Conservation (phyloP, 2,888 invertebrate genomes). For the Campopleginae sp. region DNA sequence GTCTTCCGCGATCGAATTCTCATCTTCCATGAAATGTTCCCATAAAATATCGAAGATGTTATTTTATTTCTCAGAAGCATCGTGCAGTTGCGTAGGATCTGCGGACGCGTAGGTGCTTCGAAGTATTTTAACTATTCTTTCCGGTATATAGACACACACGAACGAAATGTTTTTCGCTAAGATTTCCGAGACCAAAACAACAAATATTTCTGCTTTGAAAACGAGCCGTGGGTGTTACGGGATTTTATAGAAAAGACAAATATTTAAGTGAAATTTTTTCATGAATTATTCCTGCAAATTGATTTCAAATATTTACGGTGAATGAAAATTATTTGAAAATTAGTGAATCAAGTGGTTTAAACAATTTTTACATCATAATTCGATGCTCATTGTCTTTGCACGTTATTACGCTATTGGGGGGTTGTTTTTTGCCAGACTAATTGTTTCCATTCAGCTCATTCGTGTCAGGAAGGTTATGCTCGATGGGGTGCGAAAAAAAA, state of each 20-base stretch:
- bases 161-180: background rate
- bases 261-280: background rate
- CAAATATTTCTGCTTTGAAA: background rate
- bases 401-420: background rate
- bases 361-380: background rate
- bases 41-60: slow-evolving; percentile 15
- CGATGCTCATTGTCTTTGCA: background rate
- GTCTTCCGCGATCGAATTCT: background rate
- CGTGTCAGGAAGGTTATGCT: slow-evolving; percentile 44
- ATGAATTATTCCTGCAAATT: background rate
- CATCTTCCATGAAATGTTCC: background rate
- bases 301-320: background rate
- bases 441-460: slow-evolving; percentile 62
- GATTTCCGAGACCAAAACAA: background rate
- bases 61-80: slow-evolving; percentile 7
- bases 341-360: background rate
- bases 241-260: background rate
- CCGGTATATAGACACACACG: background rate
- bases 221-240: background rate
- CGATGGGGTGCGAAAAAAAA: slow-evolving; percentile 48
- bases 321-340: background rate
- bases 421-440: slow-evolving; percentile 57
- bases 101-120: background rate
- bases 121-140: slow-evolving; percentile 8
- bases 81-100: slow-evolving; percentile 3